Evolutionary conservation across 2,888 invertebrate genomes (phyloP).

Genomic region (Polydrusus tereticollis): DNA sequence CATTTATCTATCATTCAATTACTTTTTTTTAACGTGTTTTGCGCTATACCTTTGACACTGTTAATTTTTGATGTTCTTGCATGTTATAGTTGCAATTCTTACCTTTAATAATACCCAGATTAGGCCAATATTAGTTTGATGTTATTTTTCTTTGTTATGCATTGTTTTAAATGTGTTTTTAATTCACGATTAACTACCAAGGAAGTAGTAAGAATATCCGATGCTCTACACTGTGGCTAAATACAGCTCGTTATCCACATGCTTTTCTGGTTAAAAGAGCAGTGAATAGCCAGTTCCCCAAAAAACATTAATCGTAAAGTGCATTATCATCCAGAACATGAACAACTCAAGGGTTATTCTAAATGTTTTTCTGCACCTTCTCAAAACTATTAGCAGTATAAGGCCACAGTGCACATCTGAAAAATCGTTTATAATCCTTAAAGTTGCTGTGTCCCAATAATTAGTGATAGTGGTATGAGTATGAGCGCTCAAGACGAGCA

Average conservation of each 20-base stretch:
- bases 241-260: background rate
- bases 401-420: too few species aligned
- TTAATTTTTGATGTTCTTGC: too few species aligned
- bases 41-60: too few species aligned
- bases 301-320: too few species aligned
- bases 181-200: conserved; percentile 16
- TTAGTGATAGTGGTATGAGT: conserved; percentile 58
- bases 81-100: too few species aligned
- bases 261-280: background rate
- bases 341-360: too few species aligned
- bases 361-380: background rate
- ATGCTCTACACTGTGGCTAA: conserved; percentile 2
- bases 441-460: conserved; percentile 68
- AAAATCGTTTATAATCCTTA: conserved; percentile 5
- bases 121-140: conserved; percentile 11
- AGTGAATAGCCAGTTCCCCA: too few species aligned
- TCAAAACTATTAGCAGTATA: too few species aligned
- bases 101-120: conserved; percentile 10
- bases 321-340: too few species aligned
- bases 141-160: conserved; percentile 11
- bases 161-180: conserved; percentile 15
- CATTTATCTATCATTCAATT: too few species aligned
- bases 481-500: conserved; percentile 21
- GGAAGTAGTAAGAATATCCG: background rate
- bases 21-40: too few species aligned